phyloP scores from a whole-genome alignment of 2,113 vertebrate species.

The Cranoglanis bouderius region DNA sequence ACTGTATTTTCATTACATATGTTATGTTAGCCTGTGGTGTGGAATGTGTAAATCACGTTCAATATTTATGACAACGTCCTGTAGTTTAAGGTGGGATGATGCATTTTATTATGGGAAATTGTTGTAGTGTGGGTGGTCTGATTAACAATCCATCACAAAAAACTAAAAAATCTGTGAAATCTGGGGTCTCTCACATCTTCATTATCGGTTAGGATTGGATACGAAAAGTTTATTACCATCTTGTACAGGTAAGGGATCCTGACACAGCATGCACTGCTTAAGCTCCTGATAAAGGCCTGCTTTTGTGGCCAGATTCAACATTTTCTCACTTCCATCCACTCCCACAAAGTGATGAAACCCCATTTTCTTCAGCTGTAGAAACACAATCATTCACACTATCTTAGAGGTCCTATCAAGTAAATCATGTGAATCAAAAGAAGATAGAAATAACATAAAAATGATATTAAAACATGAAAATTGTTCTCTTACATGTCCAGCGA shows the following conservation, averaged over 20 bases:
- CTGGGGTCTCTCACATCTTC: neutral
- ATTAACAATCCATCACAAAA: neutral
- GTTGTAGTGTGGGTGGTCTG: neutral
- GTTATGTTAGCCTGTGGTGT: neutral
- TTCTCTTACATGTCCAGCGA: constrained; percentile 76
- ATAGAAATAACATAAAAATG: neutral
- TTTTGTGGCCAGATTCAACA: constrained; percentile 77
- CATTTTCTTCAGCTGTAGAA: constrained; percentile 74
- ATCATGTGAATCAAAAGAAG: neutral
- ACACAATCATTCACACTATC: neutral
- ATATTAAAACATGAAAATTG: neutral
- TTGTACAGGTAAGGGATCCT: constrained; percentile 72
- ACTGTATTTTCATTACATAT: neutral
- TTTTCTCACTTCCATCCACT: constrained; percentile 80
- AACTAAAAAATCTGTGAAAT: neutral
- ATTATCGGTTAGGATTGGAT: neutral
- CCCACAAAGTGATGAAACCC: constrained; percentile 84
- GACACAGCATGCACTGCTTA: constrained; percentile 75
- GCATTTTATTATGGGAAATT: neutral
- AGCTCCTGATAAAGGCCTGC: constrained; percentile 77
- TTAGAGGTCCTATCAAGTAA: neutral
- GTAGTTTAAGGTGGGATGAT: neutral
- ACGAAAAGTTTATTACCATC: constrained; percentile 68
- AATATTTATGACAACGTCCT: neutral
- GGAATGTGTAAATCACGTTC: neutral